phyloP scores from a whole-genome alignment of 1,140 invertebrate genomes.

The Drosophila orosa region DNA sequence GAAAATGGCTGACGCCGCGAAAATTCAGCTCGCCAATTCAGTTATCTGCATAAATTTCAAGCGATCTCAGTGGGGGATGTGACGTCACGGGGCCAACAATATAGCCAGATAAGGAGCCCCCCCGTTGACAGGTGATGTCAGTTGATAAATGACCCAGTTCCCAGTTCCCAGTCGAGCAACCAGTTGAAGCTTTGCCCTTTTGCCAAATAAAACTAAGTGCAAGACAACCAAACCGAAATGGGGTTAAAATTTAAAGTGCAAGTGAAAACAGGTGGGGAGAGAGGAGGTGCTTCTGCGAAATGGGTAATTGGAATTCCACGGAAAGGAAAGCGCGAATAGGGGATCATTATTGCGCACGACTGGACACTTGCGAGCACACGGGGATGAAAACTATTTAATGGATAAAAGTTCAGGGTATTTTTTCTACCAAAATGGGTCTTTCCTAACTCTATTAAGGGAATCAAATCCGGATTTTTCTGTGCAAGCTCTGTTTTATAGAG shows the following conservation, averaged over 20 bases:
- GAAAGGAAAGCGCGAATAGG: not conserved
- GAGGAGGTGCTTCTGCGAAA: not conserved
- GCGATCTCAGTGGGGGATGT: slow-evolving; percentile 26
- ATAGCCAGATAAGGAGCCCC: slow-evolving; percentile 28
- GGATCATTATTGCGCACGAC: not conserved
- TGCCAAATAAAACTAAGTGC: slow-evolving; percentile 11
- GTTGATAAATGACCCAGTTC: slow-evolving; percentile 54
- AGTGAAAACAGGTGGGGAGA: not conserved
- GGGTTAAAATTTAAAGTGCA: slow-evolving; percentile 10
- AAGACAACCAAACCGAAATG: not conserved
- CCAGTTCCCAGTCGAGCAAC: slow-evolving; percentile 31
- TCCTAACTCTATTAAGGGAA: no score
- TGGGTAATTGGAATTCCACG: slow-evolving; percentile 17
- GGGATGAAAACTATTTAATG: not conserved
- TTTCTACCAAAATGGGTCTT: not conserved
- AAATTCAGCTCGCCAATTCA: slow-evolving; percentile 26
- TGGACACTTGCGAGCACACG: not conserved
- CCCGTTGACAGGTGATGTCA: slow-evolving; percentile 51
- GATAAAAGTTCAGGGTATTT: no score
- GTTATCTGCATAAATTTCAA: slow-evolving; percentile 36
- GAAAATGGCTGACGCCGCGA: slow-evolving; percentile 32
- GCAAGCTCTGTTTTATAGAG: no score
- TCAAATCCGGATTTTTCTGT: no score
- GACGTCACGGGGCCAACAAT: slow-evolving; percentile 31
- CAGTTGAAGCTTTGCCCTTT: slow-evolving; percentile 48